A percentile compares a stretch with the other conserved stretches of the same genome.
These are phyloP conservation scores for Uria aalge DNA, from an alignment of 2,113 vertebrate genomes.

Conservation along the genomic window DNA sequence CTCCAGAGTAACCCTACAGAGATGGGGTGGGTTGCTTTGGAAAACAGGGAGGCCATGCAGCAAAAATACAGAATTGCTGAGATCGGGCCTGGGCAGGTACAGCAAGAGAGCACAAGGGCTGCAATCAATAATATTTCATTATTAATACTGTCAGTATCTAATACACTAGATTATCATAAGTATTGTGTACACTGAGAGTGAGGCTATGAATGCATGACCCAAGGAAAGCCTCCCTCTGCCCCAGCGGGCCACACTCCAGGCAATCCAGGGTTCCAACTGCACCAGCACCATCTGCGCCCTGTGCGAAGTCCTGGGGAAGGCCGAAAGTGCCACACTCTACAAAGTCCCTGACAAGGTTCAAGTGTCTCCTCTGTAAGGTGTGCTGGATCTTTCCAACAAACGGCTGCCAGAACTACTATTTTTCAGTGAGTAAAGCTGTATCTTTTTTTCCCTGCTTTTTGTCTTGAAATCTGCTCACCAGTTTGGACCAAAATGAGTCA, in stretches of 20 bases:
- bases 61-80: neutral
- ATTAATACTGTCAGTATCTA: neutral
- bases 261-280: neutral
- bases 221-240: neutral
- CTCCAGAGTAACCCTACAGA: neutral
- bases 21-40: neutral
- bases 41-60: neutral
- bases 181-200: neutral
- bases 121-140: neutral
- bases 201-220: neutral
- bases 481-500: neutral
- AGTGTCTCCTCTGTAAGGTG: neutral
- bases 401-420: neutral
- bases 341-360: neutral
- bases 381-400: neutral
- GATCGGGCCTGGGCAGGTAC: neutral
- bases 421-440: neutral
- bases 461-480: neutral
- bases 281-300: neutral
- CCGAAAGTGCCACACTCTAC: neutral
- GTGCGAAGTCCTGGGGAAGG: neutral
- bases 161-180: neutral
- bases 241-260: fast-evolving
- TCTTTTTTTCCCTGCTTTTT: neutral
- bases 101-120: neutral